Evolutionary conservation across 2,797 vertebrate species (phyloP).

Genomic region (Sardinella longiceps): DNA sequence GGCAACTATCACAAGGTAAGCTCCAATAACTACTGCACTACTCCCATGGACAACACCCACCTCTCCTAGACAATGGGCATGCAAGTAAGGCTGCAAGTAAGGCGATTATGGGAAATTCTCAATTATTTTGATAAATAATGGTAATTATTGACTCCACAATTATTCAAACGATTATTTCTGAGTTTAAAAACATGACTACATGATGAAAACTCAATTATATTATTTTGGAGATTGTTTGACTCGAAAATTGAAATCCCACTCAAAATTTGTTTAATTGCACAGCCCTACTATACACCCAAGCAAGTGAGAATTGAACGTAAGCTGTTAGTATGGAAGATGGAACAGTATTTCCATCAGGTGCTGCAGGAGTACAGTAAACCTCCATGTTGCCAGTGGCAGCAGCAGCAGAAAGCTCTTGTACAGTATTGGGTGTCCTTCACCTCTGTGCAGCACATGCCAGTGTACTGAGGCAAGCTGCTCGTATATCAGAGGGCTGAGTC

Average conservation of each 20-base stretch:
- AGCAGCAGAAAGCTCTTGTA: not conserved
- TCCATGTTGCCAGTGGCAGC: not conserved
- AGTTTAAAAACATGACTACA: no score
- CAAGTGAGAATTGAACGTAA: no score
- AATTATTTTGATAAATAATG: no score
- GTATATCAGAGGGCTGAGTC: not conserved
- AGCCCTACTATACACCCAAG: not conserved
- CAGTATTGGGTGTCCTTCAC: slow-evolving; percentile 7
- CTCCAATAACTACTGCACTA: not conserved
- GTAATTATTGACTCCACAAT: no score
- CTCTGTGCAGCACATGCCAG: not conserved
- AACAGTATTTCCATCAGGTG: not conserved
- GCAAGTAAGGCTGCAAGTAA: no score
- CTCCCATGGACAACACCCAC: not conserved
- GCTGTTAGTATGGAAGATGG: no score
- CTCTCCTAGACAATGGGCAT: not conserved
- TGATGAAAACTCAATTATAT: no score
- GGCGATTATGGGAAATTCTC: no score
- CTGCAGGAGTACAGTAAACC: not conserved
- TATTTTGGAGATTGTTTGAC: no score
- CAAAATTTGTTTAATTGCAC: no score
- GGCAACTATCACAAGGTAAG: not conserved
- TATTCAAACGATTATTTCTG: no score
- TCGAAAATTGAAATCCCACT: no score
- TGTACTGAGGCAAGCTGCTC: not conserved